phyloP scores from a whole-genome alignment of 2,113 vertebrate genomes.

The Macroglossus sobrinus region DNA sequence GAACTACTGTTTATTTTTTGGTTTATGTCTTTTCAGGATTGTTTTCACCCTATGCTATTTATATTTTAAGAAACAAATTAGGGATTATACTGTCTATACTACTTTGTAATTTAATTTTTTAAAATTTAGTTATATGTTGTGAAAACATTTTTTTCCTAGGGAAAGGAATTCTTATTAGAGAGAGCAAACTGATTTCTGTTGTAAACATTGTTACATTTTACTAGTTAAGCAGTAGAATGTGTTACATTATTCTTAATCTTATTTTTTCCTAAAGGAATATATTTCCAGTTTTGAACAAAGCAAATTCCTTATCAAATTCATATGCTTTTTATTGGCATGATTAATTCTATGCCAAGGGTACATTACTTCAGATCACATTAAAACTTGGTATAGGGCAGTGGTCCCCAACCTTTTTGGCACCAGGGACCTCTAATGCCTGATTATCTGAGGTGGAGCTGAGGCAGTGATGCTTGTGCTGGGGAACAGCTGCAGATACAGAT shows the following conservation, averaged over 20 bases:
- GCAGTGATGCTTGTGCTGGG: too few species aligned
- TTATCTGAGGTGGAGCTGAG: too few species aligned
- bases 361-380: background rate
- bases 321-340: background rate
- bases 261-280: slow-evolving; percentile 4
- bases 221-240: background rate
- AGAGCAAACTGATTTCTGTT: background rate
- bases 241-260: background rate
- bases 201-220: background rate
- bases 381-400: background rate
- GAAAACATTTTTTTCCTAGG: background rate
- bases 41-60: background rate
- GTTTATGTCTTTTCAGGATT: background rate
- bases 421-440: too few species aligned
- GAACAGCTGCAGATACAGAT: too few species aligned
- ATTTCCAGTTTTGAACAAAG: background rate
- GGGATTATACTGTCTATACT: background rate
- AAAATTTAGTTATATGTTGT: background rate
- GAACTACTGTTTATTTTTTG: background rate
- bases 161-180: background rate
- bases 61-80: slow-evolving; percentile 2
- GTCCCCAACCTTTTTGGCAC: too few species aligned
- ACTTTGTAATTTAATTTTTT: background rate
- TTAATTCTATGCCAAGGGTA: background rate
- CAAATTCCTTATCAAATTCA: background rate